These are phyloP conservation scores for Holothuria glaberrima DNA, from an alignment of 35 echinoderm and acorn worm genomes.

Conservation along the genomic window DNA sequence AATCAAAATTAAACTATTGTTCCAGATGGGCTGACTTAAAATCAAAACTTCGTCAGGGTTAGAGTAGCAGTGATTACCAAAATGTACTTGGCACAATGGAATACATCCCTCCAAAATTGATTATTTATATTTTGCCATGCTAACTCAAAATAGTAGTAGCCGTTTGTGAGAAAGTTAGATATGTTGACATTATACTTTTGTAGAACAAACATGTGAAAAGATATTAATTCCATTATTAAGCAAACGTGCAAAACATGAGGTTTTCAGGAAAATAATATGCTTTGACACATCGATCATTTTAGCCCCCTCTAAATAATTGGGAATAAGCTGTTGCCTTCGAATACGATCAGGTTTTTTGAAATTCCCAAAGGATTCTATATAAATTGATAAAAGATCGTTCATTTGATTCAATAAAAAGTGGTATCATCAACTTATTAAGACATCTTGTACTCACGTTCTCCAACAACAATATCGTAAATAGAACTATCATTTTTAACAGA, in stretches of 20 bases:
- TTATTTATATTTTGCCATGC: background rate
- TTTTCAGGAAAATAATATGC: too few species aligned
- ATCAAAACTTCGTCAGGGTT: too few species aligned
- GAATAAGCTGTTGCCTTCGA: background rate
- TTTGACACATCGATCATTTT: constrained; percentile 3
- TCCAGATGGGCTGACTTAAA: too few species aligned
- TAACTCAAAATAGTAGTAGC: background rate
- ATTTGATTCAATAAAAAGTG: background rate
- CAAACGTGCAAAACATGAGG: too few species aligned
- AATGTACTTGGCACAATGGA: background rate
- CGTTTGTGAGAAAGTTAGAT: background rate
- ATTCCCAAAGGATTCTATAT: too few species aligned
- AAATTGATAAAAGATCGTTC: too few species aligned
- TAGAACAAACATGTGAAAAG: background rate
- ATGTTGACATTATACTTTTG: background rate
- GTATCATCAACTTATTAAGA: background rate
- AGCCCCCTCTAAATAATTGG: background rate
- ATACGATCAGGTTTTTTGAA: background rate
- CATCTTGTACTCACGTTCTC: background rate
- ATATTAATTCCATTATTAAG: too few species aligned
- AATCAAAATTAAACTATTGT: too few species aligned
- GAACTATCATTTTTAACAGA: background rate
- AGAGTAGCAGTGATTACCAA: too few species aligned
- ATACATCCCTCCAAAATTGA: background rate
- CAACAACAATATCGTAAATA: background rate